phyloP scores from a whole-genome alignment of 2,888 invertebrate species.

The Synergus laeviventris region DNA sequence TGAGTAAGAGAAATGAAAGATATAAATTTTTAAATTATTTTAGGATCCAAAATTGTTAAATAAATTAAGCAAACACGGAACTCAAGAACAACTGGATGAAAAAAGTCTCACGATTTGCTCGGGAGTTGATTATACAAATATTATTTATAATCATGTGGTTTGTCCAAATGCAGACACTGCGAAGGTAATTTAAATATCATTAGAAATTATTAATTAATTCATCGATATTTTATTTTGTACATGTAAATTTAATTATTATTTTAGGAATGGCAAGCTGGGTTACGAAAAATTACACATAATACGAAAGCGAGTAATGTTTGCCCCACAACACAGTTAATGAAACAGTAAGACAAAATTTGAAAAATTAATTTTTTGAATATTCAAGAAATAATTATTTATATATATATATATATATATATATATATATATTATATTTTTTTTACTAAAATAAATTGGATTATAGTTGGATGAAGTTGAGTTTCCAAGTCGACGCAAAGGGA shows the following conservation, averaged over 20 bases:
- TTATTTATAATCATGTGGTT: conserved; percentile 80
- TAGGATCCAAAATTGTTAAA: conserved; percentile 78
- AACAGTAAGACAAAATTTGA: conserved; percentile 90
- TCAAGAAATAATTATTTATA: not conserved
- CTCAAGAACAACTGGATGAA: conserved; percentile 78
- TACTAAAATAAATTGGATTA: conserved; percentile 52
- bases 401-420: not conserved
- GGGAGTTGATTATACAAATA: conserved; percentile 83
- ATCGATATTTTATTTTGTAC: conserved; percentile 13
- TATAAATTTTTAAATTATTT: conserved; percentile 15
- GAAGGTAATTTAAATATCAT: conserved; percentile 73
- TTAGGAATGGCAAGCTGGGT: conserved; percentile 94
- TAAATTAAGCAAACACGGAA: conserved; percentile 77
- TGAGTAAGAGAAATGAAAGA: not conserved
- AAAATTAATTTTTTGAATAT: not conserved
- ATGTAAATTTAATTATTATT: conserved; percentile 21
- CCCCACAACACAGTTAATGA: conserved; percentile 95
- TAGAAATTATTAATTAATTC: not conserved
- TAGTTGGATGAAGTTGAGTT: conserved; percentile 83
- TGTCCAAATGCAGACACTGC: conserved; percentile 80
- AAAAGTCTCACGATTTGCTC: conserved; percentile 82
- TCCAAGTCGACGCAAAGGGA: conserved; percentile 81
- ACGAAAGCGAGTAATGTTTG: conserved; percentile 98
- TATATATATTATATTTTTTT: not conserved
- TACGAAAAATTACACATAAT: conserved; percentile 95